Conservation (phyloP, 1,140 invertebrate genomes). For the Ceratina calcarata region DNA sequence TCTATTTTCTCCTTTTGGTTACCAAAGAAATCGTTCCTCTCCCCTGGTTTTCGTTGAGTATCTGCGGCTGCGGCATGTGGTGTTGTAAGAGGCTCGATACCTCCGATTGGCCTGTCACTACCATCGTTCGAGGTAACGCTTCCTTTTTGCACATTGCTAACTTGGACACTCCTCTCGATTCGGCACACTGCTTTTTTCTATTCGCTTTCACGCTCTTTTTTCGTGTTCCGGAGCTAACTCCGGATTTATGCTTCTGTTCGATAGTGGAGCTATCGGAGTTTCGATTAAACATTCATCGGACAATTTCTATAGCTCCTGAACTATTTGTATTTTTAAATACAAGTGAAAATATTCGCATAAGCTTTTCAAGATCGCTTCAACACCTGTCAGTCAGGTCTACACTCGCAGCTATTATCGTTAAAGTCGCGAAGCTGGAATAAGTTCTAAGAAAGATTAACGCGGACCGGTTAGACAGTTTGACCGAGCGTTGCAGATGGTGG, state of each 20-base stretch:
- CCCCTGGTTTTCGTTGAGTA: too few relatives aligned
- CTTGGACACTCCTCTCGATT: conserved; percentile 42
- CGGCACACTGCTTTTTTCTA: conserved; percentile 35
- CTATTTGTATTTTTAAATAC: background rate
- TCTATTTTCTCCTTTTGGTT: too few relatives aligned
- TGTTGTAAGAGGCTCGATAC: conserved; percentile 69
- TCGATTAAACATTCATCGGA: too few relatives aligned
- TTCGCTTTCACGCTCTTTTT: conserved; percentile 8
- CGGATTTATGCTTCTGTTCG: background rate
- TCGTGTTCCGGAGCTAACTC: background rate
- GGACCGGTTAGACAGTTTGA: background rate
- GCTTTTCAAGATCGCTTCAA: conserved; percentile 16
- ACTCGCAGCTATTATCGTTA: conserved; percentile 16
- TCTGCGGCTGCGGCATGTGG: conserved; percentile 63
- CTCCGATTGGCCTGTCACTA: conserved; percentile 70
- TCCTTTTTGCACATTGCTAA: conserved; percentile 55
- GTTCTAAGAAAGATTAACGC: background rate
- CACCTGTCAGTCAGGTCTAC: background rate
- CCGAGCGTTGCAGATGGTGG: background rate
- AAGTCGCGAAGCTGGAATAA: conserved; percentile 34
- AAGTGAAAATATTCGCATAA: background rate
- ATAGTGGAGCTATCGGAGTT: background rate
- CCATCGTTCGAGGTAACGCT: conserved; percentile 69
- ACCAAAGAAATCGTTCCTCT: background rate
- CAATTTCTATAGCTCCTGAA: background rate